Evolutionary conservation across 2,888 invertebrate genomes (phyloP).

Genomic region (Odontocolon sp.): DNA sequence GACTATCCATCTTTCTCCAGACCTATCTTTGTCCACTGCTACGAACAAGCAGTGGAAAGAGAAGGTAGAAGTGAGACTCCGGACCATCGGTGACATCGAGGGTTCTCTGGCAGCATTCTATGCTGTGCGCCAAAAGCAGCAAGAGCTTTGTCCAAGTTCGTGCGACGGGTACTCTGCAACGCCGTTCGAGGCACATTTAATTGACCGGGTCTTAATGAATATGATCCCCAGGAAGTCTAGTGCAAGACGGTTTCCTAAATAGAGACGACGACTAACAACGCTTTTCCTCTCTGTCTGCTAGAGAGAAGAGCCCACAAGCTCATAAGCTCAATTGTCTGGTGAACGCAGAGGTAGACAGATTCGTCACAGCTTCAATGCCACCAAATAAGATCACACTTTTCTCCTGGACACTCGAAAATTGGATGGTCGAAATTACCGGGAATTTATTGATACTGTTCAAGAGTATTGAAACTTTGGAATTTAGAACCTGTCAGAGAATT

Average conservation of each 20-base stretch:
- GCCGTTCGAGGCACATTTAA: conserved; percentile 69
- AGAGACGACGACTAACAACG: not conserved
- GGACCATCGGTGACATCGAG: conserved; percentile 28
- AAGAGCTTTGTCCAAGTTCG: conserved; percentile 65
- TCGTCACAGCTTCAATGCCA: conserved; percentile 27
- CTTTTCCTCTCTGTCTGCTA: conserved; percentile 31
- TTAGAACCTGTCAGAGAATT: too few relatives aligned
- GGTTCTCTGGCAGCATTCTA: conserved; percentile 29
- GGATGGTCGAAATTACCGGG: conserved; percentile 6
- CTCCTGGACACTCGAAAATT: conserved; percentile 23
- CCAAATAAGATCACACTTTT: not conserved
- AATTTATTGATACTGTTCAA: conserved; percentile 20
- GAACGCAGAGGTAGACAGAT: conserved; percentile 24
- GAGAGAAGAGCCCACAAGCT: conserved; percentile 22
- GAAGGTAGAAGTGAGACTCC: conserved; percentile 5
- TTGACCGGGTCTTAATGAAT: conserved; percentile 74
- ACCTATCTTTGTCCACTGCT: conserved; percentile 55
- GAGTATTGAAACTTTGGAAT: too few relatives aligned
- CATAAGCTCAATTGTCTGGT: conserved; percentile 8
- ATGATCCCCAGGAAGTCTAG: conserved; percentile 56
- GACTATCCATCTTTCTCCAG: conserved; percentile 50
- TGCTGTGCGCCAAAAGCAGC: conserved; percentile 38
- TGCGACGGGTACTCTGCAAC: conserved; percentile 61
- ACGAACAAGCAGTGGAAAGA: not conserved
- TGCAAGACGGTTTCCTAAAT: conserved; percentile 25